phyloP scores from a whole-genome alignment of 2,113 vertebrate genomes.

The Variabilichromis moorii region DNA sequence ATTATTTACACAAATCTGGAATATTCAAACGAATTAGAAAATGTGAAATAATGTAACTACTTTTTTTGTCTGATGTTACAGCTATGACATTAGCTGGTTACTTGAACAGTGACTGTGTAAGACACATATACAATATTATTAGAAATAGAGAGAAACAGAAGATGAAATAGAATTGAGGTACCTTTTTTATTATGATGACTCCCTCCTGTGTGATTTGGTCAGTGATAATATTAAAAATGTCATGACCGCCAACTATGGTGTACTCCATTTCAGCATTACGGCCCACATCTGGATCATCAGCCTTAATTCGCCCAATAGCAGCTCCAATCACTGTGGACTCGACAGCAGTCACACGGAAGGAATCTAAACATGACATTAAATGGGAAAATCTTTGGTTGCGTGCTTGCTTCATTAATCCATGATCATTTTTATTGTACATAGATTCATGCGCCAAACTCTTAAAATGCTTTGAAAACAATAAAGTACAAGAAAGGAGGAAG shows the following conservation, averaged over 20 bases:
- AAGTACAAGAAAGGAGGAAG: background rate
- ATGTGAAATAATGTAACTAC: background rate
- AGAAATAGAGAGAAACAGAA: background rate
- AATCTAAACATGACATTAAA: slow-evolving; percentile 62
- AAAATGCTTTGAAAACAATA: background rate
- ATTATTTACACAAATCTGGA: background rate
- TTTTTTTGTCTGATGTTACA: background rate
- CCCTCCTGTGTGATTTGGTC: slow-evolving; percentile 92
- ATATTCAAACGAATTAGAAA: background rate
- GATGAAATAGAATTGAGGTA: slow-evolving; percentile 25
- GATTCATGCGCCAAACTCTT: rapidly evolving
- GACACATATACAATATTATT: background rate
- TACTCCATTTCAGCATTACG: slow-evolving; percentile 89
- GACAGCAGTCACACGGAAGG: slow-evolving; percentile 80
- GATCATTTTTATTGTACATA: background rate
- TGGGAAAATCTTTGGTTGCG: background rate
- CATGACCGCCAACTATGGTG: slow-evolving; percentile 79
- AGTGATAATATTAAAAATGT: slow-evolving; percentile 85
- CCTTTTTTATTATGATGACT: slow-evolving; percentile 90
- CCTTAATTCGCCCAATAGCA: slow-evolving; percentile 86
- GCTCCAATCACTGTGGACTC: slow-evolving; percentile 85
- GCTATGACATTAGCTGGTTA: background rate
- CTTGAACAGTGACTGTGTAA: background rate
- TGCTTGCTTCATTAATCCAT: background rate
- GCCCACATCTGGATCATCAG: slow-evolving; percentile 85